Evolutionary conservation across 2,888 invertebrate genomes (phyloP), one percentile per base, ranked within the genome.

Genomic region (Ichneumon xanthorius): DNA sequence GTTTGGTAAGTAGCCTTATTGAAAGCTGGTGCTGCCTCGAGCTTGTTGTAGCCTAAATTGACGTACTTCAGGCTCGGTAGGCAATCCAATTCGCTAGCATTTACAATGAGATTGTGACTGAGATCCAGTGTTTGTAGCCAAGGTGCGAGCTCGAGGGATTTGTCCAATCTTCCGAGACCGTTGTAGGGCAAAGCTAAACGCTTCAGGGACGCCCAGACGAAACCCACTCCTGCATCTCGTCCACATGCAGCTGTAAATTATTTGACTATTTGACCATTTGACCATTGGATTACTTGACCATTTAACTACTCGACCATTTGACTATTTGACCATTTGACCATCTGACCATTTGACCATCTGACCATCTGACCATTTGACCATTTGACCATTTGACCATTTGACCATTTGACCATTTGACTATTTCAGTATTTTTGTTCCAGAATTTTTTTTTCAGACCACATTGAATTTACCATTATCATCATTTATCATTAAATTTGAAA

Each of bases 21-120:
- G 88, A 96, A 95, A 7, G 89, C 90, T 1, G 96, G 96, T 68
- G 96, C 92, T 58, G 90, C 89, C 45, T 94, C 95, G 68, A 97
- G 92, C 88, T 95, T 95, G 93, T 97, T 97, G 89, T 94, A 96
- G 79, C 96, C 95, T 71, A 96, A 91, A 94, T 96, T 96, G 26
- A 96, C 92, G 87, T 95, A 94, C 90, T 96, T 96, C 65, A 97
- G 93, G 92, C 96, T 95, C 4, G 95, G 95, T 84, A 96, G 92
- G 93, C 95, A 95, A 88, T 95, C 95, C 22, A 96, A 93, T 61
- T 95, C 95, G 48, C 95, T 93, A 0, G 95, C 95, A 85, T 94
- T 95, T 22, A 92, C 93, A 78, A 96, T 93, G 72, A 95, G 93
- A 93, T 96, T 96, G 90, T 96, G 96, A 86, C 96, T 96, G 53